A percentile compares a stretch with the other conserved stretches of the same genome.
These are phyloP conservation scores for Papilio aristodemus DNA, from an alignment of 1,140 invertebrate genomes.

Conservation along the genomic window DNA sequence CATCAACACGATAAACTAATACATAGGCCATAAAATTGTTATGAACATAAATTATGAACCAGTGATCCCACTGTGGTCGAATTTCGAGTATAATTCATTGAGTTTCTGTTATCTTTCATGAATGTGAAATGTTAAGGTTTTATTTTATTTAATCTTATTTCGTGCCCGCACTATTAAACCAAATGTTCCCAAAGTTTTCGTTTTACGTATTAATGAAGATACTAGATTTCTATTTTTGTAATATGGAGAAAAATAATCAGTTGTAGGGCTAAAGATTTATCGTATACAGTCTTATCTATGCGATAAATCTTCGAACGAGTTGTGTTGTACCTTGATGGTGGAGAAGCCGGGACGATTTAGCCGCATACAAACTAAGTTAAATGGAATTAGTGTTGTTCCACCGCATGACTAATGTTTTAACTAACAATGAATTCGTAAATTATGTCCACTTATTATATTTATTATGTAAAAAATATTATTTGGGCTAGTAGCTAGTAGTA, in stretches of 20 bases:
- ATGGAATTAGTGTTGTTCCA: conserved; percentile 32
- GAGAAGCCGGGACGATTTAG: conserved; percentile 15
- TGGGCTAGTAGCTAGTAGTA: too few species aligned
- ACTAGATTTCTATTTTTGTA: conserved; percentile 9
- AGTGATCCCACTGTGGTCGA: too few species aligned
- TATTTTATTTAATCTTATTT: too few species aligned
- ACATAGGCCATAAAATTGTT: too few species aligned
- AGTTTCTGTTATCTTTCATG: too few species aligned
- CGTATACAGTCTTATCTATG: too few species aligned
- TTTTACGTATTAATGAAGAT: background rate
- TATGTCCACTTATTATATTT: conserved; percentile 9
- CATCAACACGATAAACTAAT: too few species aligned
- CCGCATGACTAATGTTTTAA: conserved; percentile 20
- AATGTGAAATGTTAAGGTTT: too few species aligned
- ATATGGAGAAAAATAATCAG: conserved; percentile 8
- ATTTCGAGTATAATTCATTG: too few species aligned
- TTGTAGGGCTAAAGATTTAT: conserved; percentile 28
- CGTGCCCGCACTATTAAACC: too few species aligned
- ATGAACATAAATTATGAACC: too few species aligned
- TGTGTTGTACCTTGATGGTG: conserved; percentile 15
- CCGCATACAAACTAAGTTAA: conserved; percentile 27
- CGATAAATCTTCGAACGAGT: conserved; percentile 7
- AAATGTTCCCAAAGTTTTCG: too few species aligned
- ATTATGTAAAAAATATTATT: background rate
- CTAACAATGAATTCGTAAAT: conserved; percentile 27